phyloP scores from a whole-genome alignment of 2,113 vertebrate species.

The Gnathonemus echidnorhynchus region DNA sequence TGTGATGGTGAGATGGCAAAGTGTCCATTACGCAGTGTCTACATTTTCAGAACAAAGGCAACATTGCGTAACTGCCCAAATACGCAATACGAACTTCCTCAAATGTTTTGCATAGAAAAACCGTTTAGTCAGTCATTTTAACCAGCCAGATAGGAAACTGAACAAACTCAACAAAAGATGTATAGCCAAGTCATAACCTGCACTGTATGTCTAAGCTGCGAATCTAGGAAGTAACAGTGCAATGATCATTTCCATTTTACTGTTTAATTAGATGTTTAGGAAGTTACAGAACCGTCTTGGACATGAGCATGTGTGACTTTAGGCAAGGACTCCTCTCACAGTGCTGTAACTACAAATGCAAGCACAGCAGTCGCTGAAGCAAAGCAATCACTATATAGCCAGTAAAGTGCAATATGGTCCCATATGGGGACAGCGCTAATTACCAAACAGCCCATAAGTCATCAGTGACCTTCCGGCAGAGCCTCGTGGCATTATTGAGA shows the following conservation, averaged over 20 bases:
- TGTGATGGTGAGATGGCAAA: not conserved
- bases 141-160: too few species aligned
- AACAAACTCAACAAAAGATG: not conserved
- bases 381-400: not conserved
- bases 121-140: not conserved
- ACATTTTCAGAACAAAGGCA: not conserved
- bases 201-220: not conserved
- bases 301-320: not conserved
- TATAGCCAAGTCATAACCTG: not conserved
- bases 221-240: not conserved
- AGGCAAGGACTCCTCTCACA: not conserved
- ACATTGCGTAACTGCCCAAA: not conserved
- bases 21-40: not conserved
- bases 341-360: not conserved
- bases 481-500: not conserved
- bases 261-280: not conserved
- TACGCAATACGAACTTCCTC: not conserved
- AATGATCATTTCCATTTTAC: not conserved
- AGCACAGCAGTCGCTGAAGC: not conserved
- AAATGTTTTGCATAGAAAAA: not conserved
- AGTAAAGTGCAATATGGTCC: not conserved
- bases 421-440: not conserved
- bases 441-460: not conserved
- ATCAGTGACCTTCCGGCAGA: not conserved
- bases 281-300: not conserved